These are phyloP conservation scores for Malurus alboscapulatus DNA, from an alignment of 2,113 vertebrate genomes.

Conservation along the genomic window DNA sequence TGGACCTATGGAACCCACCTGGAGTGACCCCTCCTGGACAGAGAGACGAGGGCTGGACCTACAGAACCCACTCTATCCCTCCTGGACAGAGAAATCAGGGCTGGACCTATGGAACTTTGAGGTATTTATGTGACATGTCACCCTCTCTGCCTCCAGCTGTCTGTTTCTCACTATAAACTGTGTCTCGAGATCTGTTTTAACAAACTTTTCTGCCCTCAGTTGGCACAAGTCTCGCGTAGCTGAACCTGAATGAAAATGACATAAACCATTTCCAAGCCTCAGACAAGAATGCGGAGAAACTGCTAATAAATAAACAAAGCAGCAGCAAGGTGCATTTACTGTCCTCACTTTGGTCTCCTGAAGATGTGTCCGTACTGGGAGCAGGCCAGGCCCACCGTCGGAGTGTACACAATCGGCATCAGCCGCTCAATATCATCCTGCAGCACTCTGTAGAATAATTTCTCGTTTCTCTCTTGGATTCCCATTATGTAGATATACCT, in stretches of 20 bases:
- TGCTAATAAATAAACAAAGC: accelerated
- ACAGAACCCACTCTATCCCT: too few relatives aligned
- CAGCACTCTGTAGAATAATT: conserved; percentile 90
- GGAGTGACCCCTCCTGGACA: background rate
- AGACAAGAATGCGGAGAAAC: accelerated
- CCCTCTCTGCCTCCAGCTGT: accelerated
- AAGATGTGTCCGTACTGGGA: conserved; percentile 98
- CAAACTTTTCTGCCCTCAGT: background rate
- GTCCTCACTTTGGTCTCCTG: conserved; percentile 91
- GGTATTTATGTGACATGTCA: accelerated
- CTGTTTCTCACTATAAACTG: accelerated
- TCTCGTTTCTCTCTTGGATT: conserved; percentile 95
- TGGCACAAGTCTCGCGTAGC: accelerated
- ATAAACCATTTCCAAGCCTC: background rate
- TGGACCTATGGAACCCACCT: too few relatives aligned
- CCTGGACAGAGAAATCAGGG: too few relatives aligned
- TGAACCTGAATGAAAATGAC: accelerated
- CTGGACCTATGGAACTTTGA: background rate
- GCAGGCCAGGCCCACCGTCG: conserved; percentile 95
- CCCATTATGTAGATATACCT: conserved; percentile 98
- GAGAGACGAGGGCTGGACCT: background rate
- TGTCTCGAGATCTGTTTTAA: accelerated
- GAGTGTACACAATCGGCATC: conserved; percentile 97
- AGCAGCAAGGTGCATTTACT: background rate
- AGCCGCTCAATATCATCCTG: conserved; percentile 92